phyloP scores from a whole-genome alignment of 2,113 vertebrate species.

The Boulengeromyrus knoepffleri region DNA sequence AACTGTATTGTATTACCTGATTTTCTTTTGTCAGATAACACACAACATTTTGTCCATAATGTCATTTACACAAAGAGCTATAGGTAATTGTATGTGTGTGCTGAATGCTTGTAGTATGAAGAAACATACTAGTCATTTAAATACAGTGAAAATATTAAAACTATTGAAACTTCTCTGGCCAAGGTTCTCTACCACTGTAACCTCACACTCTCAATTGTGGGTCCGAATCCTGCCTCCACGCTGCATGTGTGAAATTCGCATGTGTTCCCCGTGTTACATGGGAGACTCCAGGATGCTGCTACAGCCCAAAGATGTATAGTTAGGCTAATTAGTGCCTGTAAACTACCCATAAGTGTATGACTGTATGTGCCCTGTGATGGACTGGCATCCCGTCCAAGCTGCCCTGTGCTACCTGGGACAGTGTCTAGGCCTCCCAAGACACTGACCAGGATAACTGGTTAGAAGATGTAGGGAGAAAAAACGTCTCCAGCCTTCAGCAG shows the following conservation, averaged over 20 bases:
- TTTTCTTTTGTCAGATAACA: background rate
- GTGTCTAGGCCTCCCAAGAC: background rate
- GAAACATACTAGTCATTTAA: background rate
- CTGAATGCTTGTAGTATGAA: background rate
- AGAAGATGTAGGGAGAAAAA: background rate
- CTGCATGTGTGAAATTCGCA: too few species aligned
- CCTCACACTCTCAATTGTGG: too few species aligned
- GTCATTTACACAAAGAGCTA: background rate
- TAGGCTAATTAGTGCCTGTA: background rate
- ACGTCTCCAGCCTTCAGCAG: background rate
- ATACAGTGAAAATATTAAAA: background rate
- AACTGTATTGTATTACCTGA: background rate
- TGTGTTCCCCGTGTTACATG: too few species aligned
- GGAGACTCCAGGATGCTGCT: background rate
- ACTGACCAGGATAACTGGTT: background rate
- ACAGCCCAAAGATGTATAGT: background rate
- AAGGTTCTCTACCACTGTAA: too few species aligned
- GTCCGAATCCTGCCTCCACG: too few species aligned
- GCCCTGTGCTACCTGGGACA: background rate
- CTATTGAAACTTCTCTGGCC: background rate
- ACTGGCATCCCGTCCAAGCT: background rate
- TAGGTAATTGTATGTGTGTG: too few species aligned
- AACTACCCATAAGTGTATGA: background rate
- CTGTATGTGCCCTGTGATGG: background rate
- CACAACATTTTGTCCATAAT: background rate